A percentile compares a stretch with the other conserved stretches of the same genome.
These are phyloP conservation scores for Zootoca vivipara DNA, from an alignment of 2,113 vertebrate species.

Conservation along the genomic window DNA sequence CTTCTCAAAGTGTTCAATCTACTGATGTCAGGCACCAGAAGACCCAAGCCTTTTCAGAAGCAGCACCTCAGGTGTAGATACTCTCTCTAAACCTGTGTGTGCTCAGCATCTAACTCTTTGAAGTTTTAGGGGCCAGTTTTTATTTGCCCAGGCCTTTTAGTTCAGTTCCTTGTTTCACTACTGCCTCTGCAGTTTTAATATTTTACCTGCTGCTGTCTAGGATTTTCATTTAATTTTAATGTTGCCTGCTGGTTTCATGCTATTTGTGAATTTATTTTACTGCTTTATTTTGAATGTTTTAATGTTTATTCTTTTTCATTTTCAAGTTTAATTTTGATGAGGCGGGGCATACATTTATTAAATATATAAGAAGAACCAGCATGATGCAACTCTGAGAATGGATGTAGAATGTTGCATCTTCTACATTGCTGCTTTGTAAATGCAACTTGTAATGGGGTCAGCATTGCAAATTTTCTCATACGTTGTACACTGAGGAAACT, in stretches of 20 bases:
- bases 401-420: neutral
- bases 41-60: neutral
- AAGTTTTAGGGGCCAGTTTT: neutral
- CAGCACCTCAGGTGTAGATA: neutral
- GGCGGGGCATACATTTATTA: neutral
- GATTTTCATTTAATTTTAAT: neutral
- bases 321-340: neutral
- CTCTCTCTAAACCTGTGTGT: neutral
- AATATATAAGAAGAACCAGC: neutral
- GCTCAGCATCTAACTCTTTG: neutral
- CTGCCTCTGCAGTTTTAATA: neutral
- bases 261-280: neutral
- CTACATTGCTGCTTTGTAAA: neutral
- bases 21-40: neutral
- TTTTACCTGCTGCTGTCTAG: neutral
- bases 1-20: neutral
- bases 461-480: neutral
- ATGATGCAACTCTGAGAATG: neutral
- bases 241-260: neutral
- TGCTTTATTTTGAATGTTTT: neutral
- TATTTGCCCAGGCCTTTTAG: neutral
- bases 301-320: neutral
- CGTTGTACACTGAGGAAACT: neutral
- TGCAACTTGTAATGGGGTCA: neutral
- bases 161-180: neutral